Base-by-base conservation (phyloP, 2,797 vertebrate genomes). In the Hemibagrus guttatus region DNA sequence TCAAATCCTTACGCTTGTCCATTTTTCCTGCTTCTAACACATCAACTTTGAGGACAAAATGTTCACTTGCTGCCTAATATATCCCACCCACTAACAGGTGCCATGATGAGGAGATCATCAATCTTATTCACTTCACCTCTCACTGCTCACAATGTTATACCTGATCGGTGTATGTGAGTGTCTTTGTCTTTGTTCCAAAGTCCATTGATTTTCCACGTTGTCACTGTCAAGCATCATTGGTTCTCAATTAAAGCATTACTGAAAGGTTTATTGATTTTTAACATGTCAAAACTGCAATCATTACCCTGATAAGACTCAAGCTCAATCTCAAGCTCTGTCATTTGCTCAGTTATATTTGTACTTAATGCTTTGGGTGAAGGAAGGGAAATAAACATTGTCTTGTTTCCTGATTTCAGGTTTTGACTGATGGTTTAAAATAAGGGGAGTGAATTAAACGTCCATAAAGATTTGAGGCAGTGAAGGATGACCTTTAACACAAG, bases 401-500 rank as follows among this genome's bases (percentile, higher is more conserved):
- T 61, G 58, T 49, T 88, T 52, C 52, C 75, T 80, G 75, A 42
- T 35, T 42, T 14, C 54, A 84, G 74, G 39, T 75, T 75, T 81
- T 87, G 23, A 64, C 75, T 68, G 79, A 72, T 42, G 59, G 28
- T 58, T 88, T 59, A 42, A 86, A 87, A 69, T 31, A 42, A 19
- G 52, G 63, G 26, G 66, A 78, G 28, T 54, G 72, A 78, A 85
- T 85, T 85, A 87, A 80, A 59, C 54, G 28, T 79, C 85, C 82
- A 54, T 63, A 76, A 76, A 83, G 61, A 85, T 81, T 66, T 84
- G 69, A 81, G 21, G 68, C 69, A 87, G 71, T 81, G 64, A 46
- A 81, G 71, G 74, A 59, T 78, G 64, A 83, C 85, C 75, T 80
- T 88, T 85, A 84, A 75, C 85, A 86, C 79, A 86, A 85, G 85